phyloP scores from a whole-genome alignment of 1,140 invertebrate species.

The Leptopilina boulardi region DNA sequence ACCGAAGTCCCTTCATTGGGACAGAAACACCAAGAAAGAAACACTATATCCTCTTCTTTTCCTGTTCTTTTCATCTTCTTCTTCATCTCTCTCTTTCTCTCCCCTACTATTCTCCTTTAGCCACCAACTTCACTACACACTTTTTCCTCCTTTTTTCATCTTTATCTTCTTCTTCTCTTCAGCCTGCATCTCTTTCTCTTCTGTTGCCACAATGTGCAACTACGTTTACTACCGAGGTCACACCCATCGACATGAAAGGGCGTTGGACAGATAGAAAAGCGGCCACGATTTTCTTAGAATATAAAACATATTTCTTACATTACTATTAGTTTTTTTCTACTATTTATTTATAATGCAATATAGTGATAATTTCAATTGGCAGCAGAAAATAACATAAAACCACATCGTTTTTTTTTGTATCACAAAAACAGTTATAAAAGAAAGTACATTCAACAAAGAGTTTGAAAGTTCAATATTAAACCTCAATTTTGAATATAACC shows the following conservation, averaged over 20 bases:
- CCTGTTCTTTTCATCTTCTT: slow-evolving; percentile 1
- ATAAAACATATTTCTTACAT: not conserved
- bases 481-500: no score
- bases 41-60: slow-evolving; percentile 51
- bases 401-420: no score
- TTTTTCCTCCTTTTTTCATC: slow-evolving; percentile 44
- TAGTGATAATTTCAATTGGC: no score
- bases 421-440: no score
- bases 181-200: slow-evolving; percentile 50
- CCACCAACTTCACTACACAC: slow-evolving; percentile 25
- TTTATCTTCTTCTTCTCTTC: slow-evolving; percentile 34
- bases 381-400: no score
- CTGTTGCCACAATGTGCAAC: slow-evolving; percentile 57
- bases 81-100: slow-evolving; percentile 27
- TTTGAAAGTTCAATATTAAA: no score
- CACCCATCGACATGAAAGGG: slow-evolving; percentile 58
- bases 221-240: slow-evolving; percentile 59
- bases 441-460: no score
- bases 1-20: slow-evolving; percentile 53
- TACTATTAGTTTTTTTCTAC: not conserved
- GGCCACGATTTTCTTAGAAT: slow-evolving; percentile 46
- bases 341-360: not conserved
- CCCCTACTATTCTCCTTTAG: slow-evolving; percentile 11
- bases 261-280: slow-evolving; percentile 59
- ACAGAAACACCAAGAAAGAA: slow-evolving; percentile 52